A percentile compares a stretch with the other conserved stretches of the same genome.
These are phyloP conservation scores for Carcinoscorpius rotundicauda DNA, from an alignment of 1,140 invertebrate species.

Conservation along the genomic window DNA sequence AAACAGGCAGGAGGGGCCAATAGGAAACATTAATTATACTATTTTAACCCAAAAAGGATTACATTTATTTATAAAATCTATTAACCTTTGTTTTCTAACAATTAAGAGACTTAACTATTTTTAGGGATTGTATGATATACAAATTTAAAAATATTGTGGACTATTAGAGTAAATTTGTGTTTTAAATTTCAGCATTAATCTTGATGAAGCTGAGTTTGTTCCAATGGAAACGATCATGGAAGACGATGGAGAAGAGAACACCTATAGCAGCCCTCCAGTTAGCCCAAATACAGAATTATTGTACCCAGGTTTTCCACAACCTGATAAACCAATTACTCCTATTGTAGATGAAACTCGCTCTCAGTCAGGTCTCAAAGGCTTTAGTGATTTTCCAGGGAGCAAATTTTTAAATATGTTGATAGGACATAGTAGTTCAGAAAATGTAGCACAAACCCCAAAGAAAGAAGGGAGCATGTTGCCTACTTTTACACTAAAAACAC, in stretches of 20 bases:
- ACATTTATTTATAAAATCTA: no score
- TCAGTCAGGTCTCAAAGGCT: slow-evolving; percentile 14
- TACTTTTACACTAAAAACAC: slow-evolving; percentile 14
- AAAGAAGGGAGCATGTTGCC: slow-evolving; percentile 9
- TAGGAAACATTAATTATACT: no score
- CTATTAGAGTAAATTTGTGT: no score
- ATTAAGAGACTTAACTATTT: no score
- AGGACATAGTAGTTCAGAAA: slow-evolving; percentile 15
- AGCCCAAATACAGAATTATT: slow-evolving; percentile 19
- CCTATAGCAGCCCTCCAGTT: slow-evolving; percentile 17
- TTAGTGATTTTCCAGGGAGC: slow-evolving; percentile 15
- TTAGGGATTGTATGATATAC: no score
- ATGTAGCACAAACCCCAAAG: slow-evolving; percentile 12
- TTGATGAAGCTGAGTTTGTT: slow-evolving; percentile 25
- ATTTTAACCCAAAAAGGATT: no score
- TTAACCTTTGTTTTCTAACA: no score
- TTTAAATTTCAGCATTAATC: slow-evolving; percentile 16
- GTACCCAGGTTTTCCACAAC: slow-evolving; percentile 1
- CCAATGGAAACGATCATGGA: slow-evolving; percentile 24
- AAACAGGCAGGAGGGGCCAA: no score
- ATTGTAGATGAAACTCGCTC: no score
- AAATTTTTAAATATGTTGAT: slow-evolving; percentile 23
- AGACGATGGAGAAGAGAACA: slow-evolving; percentile 22
- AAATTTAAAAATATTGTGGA: no score
- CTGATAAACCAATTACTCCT: no score